Percentiles rank a stretch among this genome's conserved stretches.
These are phyloP conservation scores for Gonioctena quinquepunctata DNA, from an alignment of 1,140 invertebrate genomes.

Conservation along the genomic window DNA sequence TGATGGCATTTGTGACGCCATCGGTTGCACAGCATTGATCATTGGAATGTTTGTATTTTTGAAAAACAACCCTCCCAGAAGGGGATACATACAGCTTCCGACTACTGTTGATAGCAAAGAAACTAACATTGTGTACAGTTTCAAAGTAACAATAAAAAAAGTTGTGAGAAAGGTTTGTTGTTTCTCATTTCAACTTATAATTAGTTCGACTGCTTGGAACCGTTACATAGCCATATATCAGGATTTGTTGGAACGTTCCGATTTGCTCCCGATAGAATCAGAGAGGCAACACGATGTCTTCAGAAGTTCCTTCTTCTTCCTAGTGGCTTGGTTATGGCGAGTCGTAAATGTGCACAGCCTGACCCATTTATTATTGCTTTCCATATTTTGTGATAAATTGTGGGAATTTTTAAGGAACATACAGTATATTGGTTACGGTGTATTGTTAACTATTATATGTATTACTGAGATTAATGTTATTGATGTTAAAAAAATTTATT, in stretches of 20 bases:
- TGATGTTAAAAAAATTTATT: slow-evolving; percentile 60
- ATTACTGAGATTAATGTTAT: slow-evolving; percentile 64
- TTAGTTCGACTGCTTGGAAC: slow-evolving; percentile 79
- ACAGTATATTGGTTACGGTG: slow-evolving; percentile 65
- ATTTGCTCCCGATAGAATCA: slow-evolving; percentile 57
- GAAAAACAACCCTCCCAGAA: slow-evolving; percentile 68
- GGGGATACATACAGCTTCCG: slow-evolving; percentile 67
- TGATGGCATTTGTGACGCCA: slow-evolving; percentile 73
- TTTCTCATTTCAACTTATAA: slow-evolving; percentile 69
- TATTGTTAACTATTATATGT: slow-evolving; percentile 63
- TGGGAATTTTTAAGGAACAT: slow-evolving; percentile 71
- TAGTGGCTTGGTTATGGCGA: slow-evolving; percentile 75
- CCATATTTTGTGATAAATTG: slow-evolving; percentile 79
- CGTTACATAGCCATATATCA: slow-evolving; percentile 79
- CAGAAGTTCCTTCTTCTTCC: slow-evolving; percentile 71
- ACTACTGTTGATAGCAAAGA: slow-evolving; percentile 59
- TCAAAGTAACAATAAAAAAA: slow-evolving; percentile 66
- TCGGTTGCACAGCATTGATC: slow-evolving; percentile 72
- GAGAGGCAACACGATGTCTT: slow-evolving; percentile 62
- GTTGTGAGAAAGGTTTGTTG: slow-evolving; percentile 67
- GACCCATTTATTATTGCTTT: slow-evolving; percentile 73
- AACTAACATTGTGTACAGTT: slow-evolving; percentile 63
- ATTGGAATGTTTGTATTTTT: slow-evolving; percentile 68
- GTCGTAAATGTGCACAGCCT: slow-evolving; percentile 79
- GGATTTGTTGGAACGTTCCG: slow-evolving; percentile 68